phyloP scores from a whole-genome alignment of 2,113 vertebrate species.

The Indicator indicator region DNA sequence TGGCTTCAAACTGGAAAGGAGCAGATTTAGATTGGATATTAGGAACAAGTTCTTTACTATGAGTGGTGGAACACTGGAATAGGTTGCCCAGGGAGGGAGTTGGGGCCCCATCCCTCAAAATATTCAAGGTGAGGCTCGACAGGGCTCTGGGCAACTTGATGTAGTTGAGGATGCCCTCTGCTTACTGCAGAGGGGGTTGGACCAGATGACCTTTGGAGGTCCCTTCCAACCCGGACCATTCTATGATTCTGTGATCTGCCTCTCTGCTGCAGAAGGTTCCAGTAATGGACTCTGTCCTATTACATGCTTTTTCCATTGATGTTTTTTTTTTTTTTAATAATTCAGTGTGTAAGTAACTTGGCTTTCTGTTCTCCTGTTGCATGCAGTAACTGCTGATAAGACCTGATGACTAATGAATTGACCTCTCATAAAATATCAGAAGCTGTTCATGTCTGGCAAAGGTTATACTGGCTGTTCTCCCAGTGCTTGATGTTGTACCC shows the following conservation, averaged over 20 bases:
- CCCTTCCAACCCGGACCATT: too few relatives aligned
- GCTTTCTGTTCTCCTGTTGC: background rate
- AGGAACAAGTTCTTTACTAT: too few relatives aligned
- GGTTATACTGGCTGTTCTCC: background rate
- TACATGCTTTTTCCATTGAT: background rate
- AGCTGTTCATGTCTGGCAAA: background rate
- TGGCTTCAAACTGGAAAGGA: too few relatives aligned
- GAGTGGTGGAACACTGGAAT: too few relatives aligned
- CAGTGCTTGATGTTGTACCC: background rate
- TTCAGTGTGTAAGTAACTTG: background rate
- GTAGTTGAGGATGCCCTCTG: too few relatives aligned
- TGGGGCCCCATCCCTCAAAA: too few relatives aligned
- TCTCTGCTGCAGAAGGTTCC: background rate
- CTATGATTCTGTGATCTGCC: background rate
- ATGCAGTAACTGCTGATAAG: background rate
- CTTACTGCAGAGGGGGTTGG: too few relatives aligned
- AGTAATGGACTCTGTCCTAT: background rate
- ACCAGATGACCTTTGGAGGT: too few relatives aligned
- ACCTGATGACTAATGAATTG: background rate
- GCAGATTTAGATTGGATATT: too few relatives aligned
- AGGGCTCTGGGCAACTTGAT: too few relatives aligned
- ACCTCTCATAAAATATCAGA: background rate
- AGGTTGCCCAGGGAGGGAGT: too few relatives aligned
- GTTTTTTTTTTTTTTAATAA: background rate
- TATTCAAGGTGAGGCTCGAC: too few relatives aligned